A percentile compares a stretch with the other conserved stretches of the same genome.
These are phyloP conservation scores for Folsomia manolachei DNA, from an alignment of 2,888 invertebrate species.

Conservation along the genomic window DNA sequence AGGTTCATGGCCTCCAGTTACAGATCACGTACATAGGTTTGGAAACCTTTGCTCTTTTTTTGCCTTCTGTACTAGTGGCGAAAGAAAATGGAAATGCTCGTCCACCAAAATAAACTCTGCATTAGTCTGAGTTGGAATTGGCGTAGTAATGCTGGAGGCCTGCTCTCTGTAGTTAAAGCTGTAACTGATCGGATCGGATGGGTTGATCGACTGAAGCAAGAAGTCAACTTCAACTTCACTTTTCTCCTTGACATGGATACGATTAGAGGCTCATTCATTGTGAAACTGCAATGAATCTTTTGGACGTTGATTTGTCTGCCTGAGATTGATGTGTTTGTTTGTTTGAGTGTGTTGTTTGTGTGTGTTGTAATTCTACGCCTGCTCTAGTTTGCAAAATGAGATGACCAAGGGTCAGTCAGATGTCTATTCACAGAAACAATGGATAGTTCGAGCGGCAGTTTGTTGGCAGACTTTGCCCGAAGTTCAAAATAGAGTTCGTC, in stretches of 20 bases:
- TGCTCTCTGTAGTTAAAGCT: not conserved
- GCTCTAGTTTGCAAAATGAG: too few species aligned
- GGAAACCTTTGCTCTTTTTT: not conserved
- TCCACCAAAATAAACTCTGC: too few species aligned
- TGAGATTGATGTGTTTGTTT: conserved; percentile 42
- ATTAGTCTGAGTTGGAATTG: too few species aligned
- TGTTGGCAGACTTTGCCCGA: too few species aligned
- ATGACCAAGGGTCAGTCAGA: too few species aligned
- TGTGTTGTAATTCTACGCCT: too few species aligned
- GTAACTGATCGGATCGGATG: not conserved
- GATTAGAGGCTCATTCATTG: conserved; percentile 49
- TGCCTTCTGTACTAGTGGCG: not conserved
- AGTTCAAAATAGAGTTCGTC: too few species aligned
- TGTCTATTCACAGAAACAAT: too few species aligned
- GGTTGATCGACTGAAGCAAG: too few species aligned
- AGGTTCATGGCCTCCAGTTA: not conserved
- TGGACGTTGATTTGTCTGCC: conserved; percentile 49
- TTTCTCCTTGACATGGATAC: not conserved
- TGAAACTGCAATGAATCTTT: conserved; percentile 41
- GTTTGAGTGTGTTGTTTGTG: too few species aligned
- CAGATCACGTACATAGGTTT: not conserved
- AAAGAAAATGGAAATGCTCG: not conserved
- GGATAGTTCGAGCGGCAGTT: too few species aligned
- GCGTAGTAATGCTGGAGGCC: too few species aligned
- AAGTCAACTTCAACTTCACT: not conserved